Percentiles rank a stretch among this genome's conserved stretches.
phyloP scores from a whole-genome alignment of 2,888 invertebrate genomes.

The Pandemis cinnamomeana region DNA sequence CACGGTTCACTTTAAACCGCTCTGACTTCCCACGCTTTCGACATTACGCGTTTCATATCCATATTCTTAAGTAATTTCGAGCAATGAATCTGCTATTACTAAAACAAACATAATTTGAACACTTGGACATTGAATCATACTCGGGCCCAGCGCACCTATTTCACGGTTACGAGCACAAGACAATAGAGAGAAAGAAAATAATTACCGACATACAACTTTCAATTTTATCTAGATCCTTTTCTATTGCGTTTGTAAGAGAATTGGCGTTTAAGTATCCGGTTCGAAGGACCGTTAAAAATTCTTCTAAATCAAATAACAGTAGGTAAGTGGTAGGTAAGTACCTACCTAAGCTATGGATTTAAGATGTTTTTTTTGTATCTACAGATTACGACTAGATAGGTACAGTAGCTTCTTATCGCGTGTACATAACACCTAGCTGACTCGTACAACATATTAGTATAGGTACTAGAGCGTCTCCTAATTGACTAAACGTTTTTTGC shows the following conservation, averaged over 20 bases:
- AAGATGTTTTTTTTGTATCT: too few relatives aligned
- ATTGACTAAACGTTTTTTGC: too few relatives aligned
- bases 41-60: conserved; percentile 26
- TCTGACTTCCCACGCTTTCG: conserved; percentile 42
- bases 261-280: conserved; percentile 25
- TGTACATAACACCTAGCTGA: too few relatives aligned
- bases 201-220: conserved; percentile 67
- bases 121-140: conserved; percentile 40
- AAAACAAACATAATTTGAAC: conserved; percentile 24
- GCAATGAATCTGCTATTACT: not conserved
- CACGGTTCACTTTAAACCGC: conserved; percentile 51
- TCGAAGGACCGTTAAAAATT: conserved; percentile 29
- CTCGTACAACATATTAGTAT: too few relatives aligned
- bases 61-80: conserved; percentile 25
- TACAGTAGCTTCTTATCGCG: too few relatives aligned
- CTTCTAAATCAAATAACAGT: too few relatives aligned
- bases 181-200: conserved; percentile 79
- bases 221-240: conserved; percentile 58
- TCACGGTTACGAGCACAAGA: conserved; percentile 72
- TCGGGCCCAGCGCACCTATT: conserved; percentile 54
- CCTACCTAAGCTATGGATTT: too few relatives aligned
- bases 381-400: too few relatives aligned
- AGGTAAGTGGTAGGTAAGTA: too few relatives aligned
- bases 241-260: conserved; percentile 46
- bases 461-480: too few relatives aligned